A percentile compares a stretch with the other conserved stretches of the same genome.
Evolutionary conservation across 2,797 vertebrate genomes (phyloP).

Genomic region (Gobio occitaniae): DNA sequence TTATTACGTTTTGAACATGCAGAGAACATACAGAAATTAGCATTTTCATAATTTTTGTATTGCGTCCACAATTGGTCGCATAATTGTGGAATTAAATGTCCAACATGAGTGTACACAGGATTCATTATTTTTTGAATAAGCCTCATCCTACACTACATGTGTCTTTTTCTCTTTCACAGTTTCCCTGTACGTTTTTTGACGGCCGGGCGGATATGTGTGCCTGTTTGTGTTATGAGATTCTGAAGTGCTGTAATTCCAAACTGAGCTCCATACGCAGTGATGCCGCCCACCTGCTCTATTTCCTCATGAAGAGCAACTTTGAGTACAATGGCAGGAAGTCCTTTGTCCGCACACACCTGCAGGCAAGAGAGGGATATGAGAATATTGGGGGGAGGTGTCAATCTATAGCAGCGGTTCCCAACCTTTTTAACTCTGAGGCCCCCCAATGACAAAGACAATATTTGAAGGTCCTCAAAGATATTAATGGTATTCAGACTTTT

Average conservation of each 20-base stretch:
- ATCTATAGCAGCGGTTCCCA: background rate
- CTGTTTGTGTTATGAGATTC: conserved; percentile 93
- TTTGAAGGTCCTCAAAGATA: background rate
- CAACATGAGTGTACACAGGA: background rate
- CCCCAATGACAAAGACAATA: background rate
- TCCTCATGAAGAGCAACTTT: conserved; percentile 98
- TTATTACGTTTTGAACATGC: background rate
- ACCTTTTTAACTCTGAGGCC: background rate
- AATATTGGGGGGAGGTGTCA: background rate
- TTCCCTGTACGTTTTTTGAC: conserved; percentile 95
- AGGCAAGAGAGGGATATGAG: conserved; percentile 75
- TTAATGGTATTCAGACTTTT: background rate
- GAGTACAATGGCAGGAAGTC: conserved; percentile 95
- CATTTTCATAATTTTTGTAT: background rate
- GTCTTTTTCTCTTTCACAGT: conserved; percentile 74
- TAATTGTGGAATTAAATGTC: background rate
- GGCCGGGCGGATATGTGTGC: conserved; percentile 97
- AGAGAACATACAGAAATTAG: background rate
- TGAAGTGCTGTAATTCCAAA: conserved; percentile 97
- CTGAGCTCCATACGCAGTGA: conserved; percentile 93
- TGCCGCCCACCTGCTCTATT: conserved; percentile 95
- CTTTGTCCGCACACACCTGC: conserved; percentile 95
- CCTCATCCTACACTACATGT: background rate
- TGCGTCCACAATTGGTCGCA: background rate
- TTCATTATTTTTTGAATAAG: background rate